These are phyloP conservation scores for Bombus breviceps DNA, from an alignment of 1,140 invertebrate species.

Conservation along the genomic window DNA sequence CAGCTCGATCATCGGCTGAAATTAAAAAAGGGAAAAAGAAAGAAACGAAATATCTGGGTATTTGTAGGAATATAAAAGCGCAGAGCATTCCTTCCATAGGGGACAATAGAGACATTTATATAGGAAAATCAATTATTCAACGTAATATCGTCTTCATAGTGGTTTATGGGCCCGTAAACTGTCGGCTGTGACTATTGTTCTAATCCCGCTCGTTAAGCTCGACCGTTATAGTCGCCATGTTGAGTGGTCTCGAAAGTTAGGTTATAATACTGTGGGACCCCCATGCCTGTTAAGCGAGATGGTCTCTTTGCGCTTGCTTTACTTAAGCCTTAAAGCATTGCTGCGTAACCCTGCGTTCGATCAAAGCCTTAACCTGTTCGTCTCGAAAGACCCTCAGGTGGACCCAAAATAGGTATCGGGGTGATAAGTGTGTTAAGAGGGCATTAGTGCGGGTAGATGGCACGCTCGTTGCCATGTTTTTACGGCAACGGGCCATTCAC, in stretches of 20 bases:
- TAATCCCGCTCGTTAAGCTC: constrained; percentile 13
- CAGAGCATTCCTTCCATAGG: background rate
- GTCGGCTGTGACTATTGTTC: constrained; percentile 4
- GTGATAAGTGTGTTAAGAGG: background rate
- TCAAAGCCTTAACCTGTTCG: background rate
- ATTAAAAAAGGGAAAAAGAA: background rate
- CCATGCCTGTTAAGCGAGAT: background rate
- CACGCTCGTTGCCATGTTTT: background rate
- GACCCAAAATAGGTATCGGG: background rate
- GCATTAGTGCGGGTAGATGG: background rate
- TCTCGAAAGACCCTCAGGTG: background rate
- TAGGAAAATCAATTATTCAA: background rate
- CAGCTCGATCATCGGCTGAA: too few species aligned
- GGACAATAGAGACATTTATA: background rate
- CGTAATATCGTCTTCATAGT: background rate
- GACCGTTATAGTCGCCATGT: background rate
- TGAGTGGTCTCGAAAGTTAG: background rate
- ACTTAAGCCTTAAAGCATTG: background rate
- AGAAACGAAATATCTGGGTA: background rate
- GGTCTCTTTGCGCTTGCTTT: background rate
- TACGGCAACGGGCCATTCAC: background rate
- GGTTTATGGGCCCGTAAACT: background rate
- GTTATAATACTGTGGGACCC: background rate
- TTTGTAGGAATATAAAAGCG: background rate
- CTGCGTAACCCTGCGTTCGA: background rate